A percentile compares a stretch with the other conserved stretches of the same genome.
Conservation (phyloP, 1,140 invertebrate genomes). For the Bombus polaris region DNA sequence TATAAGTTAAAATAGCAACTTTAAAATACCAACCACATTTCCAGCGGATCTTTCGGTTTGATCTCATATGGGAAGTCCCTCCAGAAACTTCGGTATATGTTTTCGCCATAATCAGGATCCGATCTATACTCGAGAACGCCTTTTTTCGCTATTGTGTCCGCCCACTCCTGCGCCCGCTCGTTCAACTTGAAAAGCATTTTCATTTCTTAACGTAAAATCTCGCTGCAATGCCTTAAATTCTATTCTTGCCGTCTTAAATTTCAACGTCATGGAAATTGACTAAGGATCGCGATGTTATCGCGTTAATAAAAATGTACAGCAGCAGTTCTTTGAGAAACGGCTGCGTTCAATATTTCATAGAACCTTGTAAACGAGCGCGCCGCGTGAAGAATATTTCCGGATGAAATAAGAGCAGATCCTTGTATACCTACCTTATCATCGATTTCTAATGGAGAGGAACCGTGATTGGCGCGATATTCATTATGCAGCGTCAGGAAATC, state of each 20-base stretch:
- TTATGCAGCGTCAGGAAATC: constrained; percentile 87
- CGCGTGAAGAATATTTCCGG: background rate
- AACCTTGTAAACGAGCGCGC: background rate
- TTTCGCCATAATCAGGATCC: constrained; percentile 84
- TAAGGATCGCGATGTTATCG: too few species aligned
- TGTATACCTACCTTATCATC: constrained; percentile 85
- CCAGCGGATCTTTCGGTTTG: constrained; percentile 66
- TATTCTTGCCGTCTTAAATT: background rate
- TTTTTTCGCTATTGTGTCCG: constrained; percentile 83
- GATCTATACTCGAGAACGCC: constrained; percentile 84
- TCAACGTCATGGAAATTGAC: background rate
- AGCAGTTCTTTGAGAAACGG: background rate
- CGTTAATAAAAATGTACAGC: constrained; percentile 5
- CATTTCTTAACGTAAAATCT: background rate
- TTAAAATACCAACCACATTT: constrained; percentile 73
- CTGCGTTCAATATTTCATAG: background rate
- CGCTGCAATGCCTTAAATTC: too few species aligned
- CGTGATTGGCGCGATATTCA: constrained; percentile 85
- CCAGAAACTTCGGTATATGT: constrained; percentile 84
- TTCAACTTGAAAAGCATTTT: constrained; percentile 76
- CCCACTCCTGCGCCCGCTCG: constrained; percentile 85
- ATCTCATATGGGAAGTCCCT: constrained; percentile 76
- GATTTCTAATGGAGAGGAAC: constrained; percentile 84
- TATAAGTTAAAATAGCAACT: background rate
- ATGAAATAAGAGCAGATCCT: background rate